A percentile compares a stretch with the other conserved stretches of the same genome.
Conservation (phyloP, 1,140 invertebrate genomes). For the Cepaea nemoralis region DNA sequence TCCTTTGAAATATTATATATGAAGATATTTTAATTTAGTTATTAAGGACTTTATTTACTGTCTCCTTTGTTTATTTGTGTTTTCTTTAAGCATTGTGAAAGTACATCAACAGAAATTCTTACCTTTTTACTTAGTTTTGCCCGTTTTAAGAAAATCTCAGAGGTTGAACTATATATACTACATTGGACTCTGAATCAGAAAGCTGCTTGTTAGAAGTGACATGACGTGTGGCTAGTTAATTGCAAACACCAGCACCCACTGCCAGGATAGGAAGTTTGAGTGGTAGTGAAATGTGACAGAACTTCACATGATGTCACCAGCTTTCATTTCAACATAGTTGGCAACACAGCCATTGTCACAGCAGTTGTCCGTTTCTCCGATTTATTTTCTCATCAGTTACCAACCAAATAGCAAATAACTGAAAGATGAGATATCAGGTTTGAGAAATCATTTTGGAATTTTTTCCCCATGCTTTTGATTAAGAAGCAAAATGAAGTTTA, state of each 20-base stretch:
- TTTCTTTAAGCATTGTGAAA: too few species aligned
- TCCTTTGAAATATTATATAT: too few species aligned
- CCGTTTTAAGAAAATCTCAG: background rate
- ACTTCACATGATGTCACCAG: background rate
- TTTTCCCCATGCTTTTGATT: too few species aligned
- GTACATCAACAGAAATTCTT: background rate
- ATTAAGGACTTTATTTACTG: too few species aligned
- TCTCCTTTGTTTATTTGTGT: too few species aligned
- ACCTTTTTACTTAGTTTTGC: background rate
- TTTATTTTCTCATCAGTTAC: background rate
- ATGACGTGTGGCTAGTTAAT: constrained; percentile 20
- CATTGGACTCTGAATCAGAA: background rate
- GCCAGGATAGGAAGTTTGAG: background rate
- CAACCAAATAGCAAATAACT: constrained; percentile 22
- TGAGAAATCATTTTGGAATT: background rate
- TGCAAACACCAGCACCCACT: background rate
- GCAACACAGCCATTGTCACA: constrained; percentile 14
- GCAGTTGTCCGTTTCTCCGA: background rate
- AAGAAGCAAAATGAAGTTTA: too few species aligned
- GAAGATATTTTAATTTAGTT: too few species aligned
- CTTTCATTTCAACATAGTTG: constrained; percentile 22
- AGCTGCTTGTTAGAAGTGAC: background rate
- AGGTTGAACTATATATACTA: constrained; percentile 5
- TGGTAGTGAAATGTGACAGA: constrained; percentile 8
- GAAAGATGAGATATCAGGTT: constrained; percentile 22